These are phyloP conservation scores for Anarrhichthys ocellatus DNA, from an alignment of 2,113 vertebrate species.

Conservation along the genomic window DNA sequence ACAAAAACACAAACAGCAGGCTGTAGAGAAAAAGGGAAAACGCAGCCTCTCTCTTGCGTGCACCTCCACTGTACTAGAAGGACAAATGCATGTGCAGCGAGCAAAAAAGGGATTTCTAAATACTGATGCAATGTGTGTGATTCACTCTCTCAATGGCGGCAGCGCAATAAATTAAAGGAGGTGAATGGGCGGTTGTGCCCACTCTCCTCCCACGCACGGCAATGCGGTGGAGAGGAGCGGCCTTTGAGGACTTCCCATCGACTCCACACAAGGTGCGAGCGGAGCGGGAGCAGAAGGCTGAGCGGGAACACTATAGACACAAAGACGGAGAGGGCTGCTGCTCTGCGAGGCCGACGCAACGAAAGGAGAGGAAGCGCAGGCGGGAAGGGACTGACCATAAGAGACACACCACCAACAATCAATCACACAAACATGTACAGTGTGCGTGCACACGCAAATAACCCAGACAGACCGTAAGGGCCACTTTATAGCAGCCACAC, in stretches of 20 bases:
- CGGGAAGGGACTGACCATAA: constrained; percentile 35
- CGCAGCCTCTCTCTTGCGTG: constrained; percentile 1
- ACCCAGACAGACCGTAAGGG: constrained; percentile 54
- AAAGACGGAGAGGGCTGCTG: constrained; percentile 41
- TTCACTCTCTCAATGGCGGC: constrained; percentile 47
- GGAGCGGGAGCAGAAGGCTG: constrained; percentile 67
- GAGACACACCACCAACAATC: constrained; percentile 53
- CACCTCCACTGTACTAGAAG: constrained; percentile 29
- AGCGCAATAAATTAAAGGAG: constrained; percentile 67
- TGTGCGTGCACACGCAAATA: constrained; percentile 37
- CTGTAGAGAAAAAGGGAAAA: constrained; percentile 16
- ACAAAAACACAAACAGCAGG: constrained; percentile 31
- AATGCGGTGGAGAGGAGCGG: constrained; percentile 66
- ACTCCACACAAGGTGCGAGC: constrained; percentile 77
- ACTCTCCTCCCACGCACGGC: constrained; percentile 73
- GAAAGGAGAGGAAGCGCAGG: constrained; percentile 14
- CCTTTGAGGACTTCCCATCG: constrained; percentile 79
- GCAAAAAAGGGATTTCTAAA: constrained; percentile 27
- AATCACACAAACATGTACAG: constrained; percentile 42
- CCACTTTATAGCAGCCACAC: constrained; percentile 54
- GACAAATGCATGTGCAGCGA: constrained; percentile 20
- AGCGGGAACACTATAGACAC: constrained; percentile 63
- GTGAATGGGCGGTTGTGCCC: constrained; percentile 58
- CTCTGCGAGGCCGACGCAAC: constrained; percentile 41
- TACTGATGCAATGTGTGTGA: constrained; percentile 44